A percentile compares a stretch with the other conserved stretches of the same genome.
Evolutionary conservation across 2,888 invertebrate species (phyloP).

Genomic region (Desoria tigrina): DNA sequence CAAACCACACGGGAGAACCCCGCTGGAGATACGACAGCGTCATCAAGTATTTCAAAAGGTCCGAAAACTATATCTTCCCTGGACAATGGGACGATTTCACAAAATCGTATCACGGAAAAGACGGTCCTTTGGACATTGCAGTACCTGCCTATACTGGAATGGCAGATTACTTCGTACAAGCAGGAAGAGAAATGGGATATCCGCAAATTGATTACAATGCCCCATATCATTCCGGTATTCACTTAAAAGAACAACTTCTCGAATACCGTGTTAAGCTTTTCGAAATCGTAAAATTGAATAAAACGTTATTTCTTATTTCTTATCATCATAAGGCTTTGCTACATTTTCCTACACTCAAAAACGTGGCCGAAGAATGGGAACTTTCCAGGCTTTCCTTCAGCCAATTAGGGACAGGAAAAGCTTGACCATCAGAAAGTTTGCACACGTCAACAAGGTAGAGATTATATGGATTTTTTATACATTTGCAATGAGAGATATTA

Average conservation of each 20-base stretch:
- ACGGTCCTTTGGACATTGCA: conserved; percentile 16
- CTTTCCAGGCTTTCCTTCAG: conserved; percentile 39
- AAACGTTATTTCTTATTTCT: too few species aligned
- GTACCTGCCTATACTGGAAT: conserved; percentile 63
- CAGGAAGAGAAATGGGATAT: conserved; percentile 65
- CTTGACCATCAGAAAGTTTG: conserved; percentile 46
- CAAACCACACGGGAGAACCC: conserved; percentile 36
- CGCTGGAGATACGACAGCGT: conserved; percentile 34
- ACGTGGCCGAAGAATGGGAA: conserved; percentile 35
- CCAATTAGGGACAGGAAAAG: conserved; percentile 39
- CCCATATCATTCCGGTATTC: conserved; percentile 33
- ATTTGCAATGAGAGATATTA: too few species aligned
- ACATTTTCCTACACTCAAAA: conserved; percentile 36
- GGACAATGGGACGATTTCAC: conserved; percentile 50
- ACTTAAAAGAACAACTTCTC: conserved; percentile 1
- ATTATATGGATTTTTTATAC: neutral
- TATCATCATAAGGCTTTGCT: conserved; percentile 55
- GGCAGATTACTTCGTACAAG: conserved; percentile 62
- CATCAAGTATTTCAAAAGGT: conserved; percentile 59
- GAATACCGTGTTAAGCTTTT: neutral
- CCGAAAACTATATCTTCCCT: conserved; percentile 42
- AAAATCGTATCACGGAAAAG: conserved; percentile 29
- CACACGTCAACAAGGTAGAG: conserved; percentile 35
- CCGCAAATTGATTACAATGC: conserved; percentile 59
- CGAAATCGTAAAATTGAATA: conserved; percentile 43